Evolutionary conservation across 2,797 vertebrate genomes (phyloP), one percentile per base, ranked within the genome.

Genomic region (Anableps anableps): DNA sequence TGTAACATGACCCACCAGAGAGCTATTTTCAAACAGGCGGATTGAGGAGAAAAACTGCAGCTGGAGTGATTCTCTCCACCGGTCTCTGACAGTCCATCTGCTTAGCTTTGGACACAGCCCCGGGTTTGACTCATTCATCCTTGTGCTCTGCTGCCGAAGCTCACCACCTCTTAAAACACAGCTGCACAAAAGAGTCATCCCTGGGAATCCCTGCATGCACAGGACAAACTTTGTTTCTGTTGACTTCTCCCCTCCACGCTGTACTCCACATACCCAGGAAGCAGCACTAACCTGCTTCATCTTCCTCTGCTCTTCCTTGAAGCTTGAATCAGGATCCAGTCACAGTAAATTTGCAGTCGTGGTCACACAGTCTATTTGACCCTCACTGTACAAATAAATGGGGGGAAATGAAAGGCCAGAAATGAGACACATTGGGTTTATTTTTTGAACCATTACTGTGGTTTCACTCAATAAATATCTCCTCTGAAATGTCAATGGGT

Each of bases 391-490:
- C 83, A 92, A 91, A 94, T 91, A 93, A 94, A 93, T 91, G 86
- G 34, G 26, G 45, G 79, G 84, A 90, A 91, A 83, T 62, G 70
- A 81, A 86, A 86, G 68, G 85, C 55, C 79, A 84, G 79, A 91
- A 92, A 88, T 88, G 77, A 80, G 81, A 77, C 88, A 84, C 48
- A 83, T 74, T 77, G 79, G 0, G 85, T 90, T 93, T 93, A 83
- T 91, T 92, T 92, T 92, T 83, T 48, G 77, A 88, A 83, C 86
- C 80, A 80, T 92, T 80, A 82, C 86, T 91, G 90, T 88, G 89
- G 93, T 93, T 93, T 89, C 81, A 88, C 90, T 91, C 89, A 89
- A 91, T 93, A 93, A 86, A 93, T 92, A 82, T 89, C 80, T 84
- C 31, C 55, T 70, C 48, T 82, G 80, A 91, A 93, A 91, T 38